phyloP scores from a whole-genome alignment of 2,888 invertebrate species.

The Operophtera brumata region DNA sequence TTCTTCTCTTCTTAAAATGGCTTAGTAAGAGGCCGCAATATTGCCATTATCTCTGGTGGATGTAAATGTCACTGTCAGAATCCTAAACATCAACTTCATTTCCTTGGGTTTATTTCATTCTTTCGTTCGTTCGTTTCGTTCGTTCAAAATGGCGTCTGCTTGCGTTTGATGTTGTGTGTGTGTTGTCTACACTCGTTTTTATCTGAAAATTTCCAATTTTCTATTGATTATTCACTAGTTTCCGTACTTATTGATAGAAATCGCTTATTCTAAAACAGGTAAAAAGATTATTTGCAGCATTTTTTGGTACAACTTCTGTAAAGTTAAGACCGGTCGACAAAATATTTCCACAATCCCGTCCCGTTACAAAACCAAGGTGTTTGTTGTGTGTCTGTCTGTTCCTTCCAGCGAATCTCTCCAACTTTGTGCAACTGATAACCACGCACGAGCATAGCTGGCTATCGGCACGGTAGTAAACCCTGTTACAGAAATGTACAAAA shows the following conservation, averaged over 20 bases:
- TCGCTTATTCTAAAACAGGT: neutral
- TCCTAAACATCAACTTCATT: no score
- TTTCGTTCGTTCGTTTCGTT: no score
- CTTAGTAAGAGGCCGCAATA: no score
- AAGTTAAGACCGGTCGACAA: neutral
- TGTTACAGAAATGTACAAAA: neutral
- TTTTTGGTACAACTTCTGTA: neutral
- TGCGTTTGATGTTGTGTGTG: neutral
- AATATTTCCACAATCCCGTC: neutral
- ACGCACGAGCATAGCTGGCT: neutral
- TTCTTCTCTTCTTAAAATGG: no score
- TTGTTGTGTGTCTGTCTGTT: neutral
- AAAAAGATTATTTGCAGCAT: neutral
- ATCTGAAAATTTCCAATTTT: neutral
- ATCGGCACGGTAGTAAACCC: neutral
- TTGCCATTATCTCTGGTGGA: no score
- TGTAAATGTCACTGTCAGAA: no score
- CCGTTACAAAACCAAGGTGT: neutral
- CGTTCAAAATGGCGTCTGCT: conserved; percentile 5
- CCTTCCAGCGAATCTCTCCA: neutral
- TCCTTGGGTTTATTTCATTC: no score
- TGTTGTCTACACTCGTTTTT: neutral
- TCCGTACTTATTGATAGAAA: neutral
- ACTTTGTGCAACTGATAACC: neutral
- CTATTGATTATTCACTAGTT: neutral